Evolutionary conservation across 1,140 invertebrate genomes (phyloP), one percentile per base, ranked within the genome.

Genomic region (Diabrotica virgifera): DNA sequence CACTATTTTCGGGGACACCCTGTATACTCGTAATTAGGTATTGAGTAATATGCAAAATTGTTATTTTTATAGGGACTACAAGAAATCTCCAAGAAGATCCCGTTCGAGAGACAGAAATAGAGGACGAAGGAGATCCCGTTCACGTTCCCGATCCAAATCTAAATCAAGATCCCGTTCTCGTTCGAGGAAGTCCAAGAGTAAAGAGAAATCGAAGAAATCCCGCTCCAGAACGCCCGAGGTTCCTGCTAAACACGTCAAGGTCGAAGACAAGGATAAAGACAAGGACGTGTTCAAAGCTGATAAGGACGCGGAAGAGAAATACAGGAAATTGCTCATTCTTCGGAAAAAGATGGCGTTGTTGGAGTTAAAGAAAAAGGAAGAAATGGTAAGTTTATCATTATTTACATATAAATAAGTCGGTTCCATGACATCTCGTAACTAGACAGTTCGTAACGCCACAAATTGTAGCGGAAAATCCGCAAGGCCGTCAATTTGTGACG

Each of bases 311-410:
- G 79, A 78, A 75, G 66, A 84, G 76, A 78, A 79, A 57, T 78
- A 78, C 58, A 78, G 72, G 55, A 72, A 73, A 64, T 70, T 83
- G 0, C 68, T 83, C 56, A 71, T 84, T 53, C 68, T 85, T 0
- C 82, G 82, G 63, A 83, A 84, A 61, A 82, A 85, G 66, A 83
- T 85, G 82, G 82, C 83, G 70, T 78, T 83, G 57, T 59, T 78
- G 37, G 75, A 78, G 53, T 66, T 77, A 67, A 77, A 77, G 57
- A 79, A 78, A 64, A 73, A 73, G 24, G 76, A 76, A n/a, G 77
- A 78, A 65, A 66, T 74, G 54, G 74, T 75, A 63, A 64, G 60
- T 52, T 58, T 36, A 8, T 38, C 11, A 5, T 56, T 14, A 24
- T 24, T 24, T 24, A 24, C 24, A 24, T 24, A 24, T 24, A 24